Evolutionary conservation across 2,888 invertebrate species (phyloP).

Genomic region (Archaeoteleia sp.): DNA sequence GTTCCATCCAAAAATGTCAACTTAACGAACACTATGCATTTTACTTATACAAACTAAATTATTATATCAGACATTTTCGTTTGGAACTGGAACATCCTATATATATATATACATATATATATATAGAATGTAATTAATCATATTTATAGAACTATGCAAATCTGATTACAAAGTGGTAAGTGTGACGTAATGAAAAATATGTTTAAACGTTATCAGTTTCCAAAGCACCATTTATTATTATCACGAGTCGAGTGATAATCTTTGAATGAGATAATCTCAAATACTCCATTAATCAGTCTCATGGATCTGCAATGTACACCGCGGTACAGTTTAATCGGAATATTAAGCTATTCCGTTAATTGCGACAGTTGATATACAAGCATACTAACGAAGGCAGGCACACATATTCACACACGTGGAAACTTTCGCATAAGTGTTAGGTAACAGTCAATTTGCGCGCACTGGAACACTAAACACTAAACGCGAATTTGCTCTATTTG

Average conservation of each 20-base stretch:
- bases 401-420: slow-evolving; percentile 54
- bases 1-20: too few species aligned
- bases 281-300: slow-evolving; percentile 45
- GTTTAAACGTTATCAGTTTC: slow-evolving; percentile 10
- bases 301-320: slow-evolving; percentile 39
- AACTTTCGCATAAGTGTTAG: background rate
- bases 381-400: slow-evolving; percentile 36
- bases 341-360: slow-evolving; percentile 56
- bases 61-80: background rate
- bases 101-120: too few species aligned
- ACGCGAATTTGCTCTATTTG: slow-evolving; percentile 38
- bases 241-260: slow-evolving; percentile 33
- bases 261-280: slow-evolving; percentile 49
- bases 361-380: slow-evolving; percentile 53
- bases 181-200: slow-evolving; percentile 16
- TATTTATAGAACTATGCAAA: slow-evolving; percentile 8
- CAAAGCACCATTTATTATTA: slow-evolving; percentile 21
- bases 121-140: slow-evolving; percentile 10
- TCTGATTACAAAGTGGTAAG: slow-evolving; percentile 13
- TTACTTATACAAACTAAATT: too few species aligned
- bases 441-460: slow-evolving; percentile 56
- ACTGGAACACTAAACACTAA: slow-evolving; percentile 45
- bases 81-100: too few species aligned
- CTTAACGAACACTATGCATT: too few species aligned
- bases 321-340: slow-evolving; percentile 50